Percentiles rank a stretch among this genome's conserved stretches.
phyloP scores from a whole-genome alignment of 64 coral and sea anemone species.

The Anthopleura sola region DNA sequence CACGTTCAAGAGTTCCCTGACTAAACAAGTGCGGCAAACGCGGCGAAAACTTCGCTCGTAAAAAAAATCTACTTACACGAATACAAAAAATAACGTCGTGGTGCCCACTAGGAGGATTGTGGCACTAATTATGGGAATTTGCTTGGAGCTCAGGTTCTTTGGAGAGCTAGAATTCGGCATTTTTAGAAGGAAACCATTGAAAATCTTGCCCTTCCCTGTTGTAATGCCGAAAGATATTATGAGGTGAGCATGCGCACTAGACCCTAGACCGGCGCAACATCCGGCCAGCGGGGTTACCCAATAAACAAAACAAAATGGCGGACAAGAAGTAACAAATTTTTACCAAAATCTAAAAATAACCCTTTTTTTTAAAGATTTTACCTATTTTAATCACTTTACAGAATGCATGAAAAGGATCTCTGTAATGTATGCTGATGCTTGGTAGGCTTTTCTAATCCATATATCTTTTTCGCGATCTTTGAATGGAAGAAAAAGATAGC shows the following conservation, averaged over 20 bases:
- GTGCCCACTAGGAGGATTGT: constrained; percentile 86
- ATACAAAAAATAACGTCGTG: constrained; percentile 88
- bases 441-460: background rate
- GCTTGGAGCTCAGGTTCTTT: constrained; percentile 72
- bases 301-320: constrained; percentile 23
- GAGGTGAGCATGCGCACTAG: constrained; percentile 62
- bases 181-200: constrained; percentile 12
- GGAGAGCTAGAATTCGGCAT: constrained; percentile 69
- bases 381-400: background rate
- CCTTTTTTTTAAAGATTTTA: background rate
- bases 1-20: constrained; percentile 1
- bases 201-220: constrained; percentile 34
- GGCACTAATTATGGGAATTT: constrained; percentile 92
- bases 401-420: background rate
- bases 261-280: background rate
- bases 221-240: constrained; percentile 10
- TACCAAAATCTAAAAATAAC: background rate
- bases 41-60: constrained; percentile 1
- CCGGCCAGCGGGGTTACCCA: constrained; percentile 57
- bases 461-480: background rate
- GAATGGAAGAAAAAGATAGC: background rate
- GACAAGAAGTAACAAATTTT: background rate
- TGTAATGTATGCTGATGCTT: background rate
- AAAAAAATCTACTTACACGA: constrained; percentile 63
- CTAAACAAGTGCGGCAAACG: constrained; percentile 12